Evolutionary conservation across 2,888 invertebrate genomes (phyloP), one percentile per base, ranked within the genome.

Genomic region (Drosophila stalkeri): DNA sequence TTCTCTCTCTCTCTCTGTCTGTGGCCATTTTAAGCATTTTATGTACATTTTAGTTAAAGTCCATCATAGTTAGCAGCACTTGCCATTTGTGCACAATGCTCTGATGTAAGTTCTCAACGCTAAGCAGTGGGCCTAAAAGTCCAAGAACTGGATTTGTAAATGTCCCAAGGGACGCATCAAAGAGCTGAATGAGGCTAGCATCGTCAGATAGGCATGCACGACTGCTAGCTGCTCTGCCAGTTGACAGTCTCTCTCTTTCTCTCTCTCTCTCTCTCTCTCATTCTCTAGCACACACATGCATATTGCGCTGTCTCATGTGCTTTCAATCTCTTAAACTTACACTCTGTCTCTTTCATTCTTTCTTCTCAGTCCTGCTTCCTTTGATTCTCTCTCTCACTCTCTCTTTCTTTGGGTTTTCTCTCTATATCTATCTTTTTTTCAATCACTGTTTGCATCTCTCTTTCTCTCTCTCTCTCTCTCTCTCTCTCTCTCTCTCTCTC

Each of bases 1-100:
- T 27, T 1, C 37, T n/a, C 54, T n/a, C 57, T 7, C 8, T 14
- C 18, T 2, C n/a, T 3, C 5, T 47, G 6, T 8, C 37, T 44
- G 27, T 33, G 20, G 54, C 18, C 54, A 41, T 43, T 65, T 64
- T 12, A 27, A 43, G 20, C 44, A 31, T 52, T 57, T 68, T 18
- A 43, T 41, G 3, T 35, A 33, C 49, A 20, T 35, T 62, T 57
- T 11, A 56, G 68, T 52, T 33, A 54, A 54, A 55, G 57, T 63
- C 63, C 23, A 71, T 56, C 62, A 35, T 8, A 44, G 49, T 57
- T 41, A 46, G 20, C 62, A 18, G 54, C 63, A 70, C 72, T 49
- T 70, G 72, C 54, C 59, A 68, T 23, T 56, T 41, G 23, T 44
- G 18, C 33, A 37, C 23, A 43, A 27, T 11, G 27, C 44, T 64